Evolutionary conservation across 2,888 invertebrate species (phyloP), one percentile per base, ranked within the genome.

Genomic region (Alcis repandata): DNA sequence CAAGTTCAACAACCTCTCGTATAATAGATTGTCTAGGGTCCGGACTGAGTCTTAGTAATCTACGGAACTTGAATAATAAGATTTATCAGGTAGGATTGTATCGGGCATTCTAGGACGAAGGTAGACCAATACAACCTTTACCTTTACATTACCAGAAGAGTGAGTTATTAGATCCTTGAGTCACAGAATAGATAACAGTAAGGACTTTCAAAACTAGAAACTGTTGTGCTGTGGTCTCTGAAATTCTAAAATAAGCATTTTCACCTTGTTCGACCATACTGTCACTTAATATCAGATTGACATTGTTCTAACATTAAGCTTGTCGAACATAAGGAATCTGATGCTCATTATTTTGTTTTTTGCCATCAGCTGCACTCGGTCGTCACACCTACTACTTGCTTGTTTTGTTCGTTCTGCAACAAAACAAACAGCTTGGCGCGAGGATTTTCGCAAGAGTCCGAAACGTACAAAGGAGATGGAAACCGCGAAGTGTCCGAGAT

Each of bases 41-140:
- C 46, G 46, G 22, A n/a, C 22, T 46, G 20, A 46, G 22, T 46
- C 46, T 32, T 48, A 32, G 8, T 46, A 46, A 46, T 32, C n/a
- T 32, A 48, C 32, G 32, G 27, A 48, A 48, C 46, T 22, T 22
- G 20, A 22, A 46, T 22, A 46, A 22, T 46, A 22, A 22, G 22
- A 46, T 46, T 46, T 46, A n/a, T 10, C 13, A 22, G 22, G 46
- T 46, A 22, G 17, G n/a, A 46, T 22, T 10, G 7, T 43, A 6
- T 11, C 10, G 7, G 20, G 19, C 7, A n/a, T 20, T 43, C 17
- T 11, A 20, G 19, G 19, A 4, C 41, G 41, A 1, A 41, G n/a
- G 17, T 41, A n/a, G n/a, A n/a, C 38, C 2, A n/a, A 3, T 4
- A n/a, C 4, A 38, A 6, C 27, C 27, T 27, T 27, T 27, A 27